These are phyloP conservation scores for Morus bassanus DNA, from an alignment of 2,797 vertebrate species.

Conservation along the genomic window DNA sequence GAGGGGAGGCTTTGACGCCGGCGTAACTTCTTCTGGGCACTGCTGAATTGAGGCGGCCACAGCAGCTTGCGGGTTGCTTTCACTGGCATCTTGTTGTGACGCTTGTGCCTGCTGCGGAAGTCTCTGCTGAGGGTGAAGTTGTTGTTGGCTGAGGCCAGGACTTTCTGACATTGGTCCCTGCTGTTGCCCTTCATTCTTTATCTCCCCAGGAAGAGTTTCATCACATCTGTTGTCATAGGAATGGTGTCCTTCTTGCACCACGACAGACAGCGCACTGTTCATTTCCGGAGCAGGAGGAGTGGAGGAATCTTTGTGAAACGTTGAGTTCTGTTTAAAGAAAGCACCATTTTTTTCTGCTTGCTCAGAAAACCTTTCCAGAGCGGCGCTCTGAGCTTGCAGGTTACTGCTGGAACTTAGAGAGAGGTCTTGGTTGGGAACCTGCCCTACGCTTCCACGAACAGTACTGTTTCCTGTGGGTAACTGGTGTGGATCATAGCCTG, in stretches of 20 bases:
- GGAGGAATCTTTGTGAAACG: conserved; percentile 80
- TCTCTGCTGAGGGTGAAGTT: conserved; percentile 63
- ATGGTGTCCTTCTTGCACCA: conserved; percentile 65
- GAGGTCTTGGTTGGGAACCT: conserved; percentile 72
- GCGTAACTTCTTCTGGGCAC: conserved; percentile 40
- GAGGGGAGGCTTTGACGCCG: conserved; percentile 40
- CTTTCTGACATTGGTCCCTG: conserved; percentile 36
- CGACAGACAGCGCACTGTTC: conserved; percentile 61
- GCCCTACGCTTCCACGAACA: conserved; percentile 68
- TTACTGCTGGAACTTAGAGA: conserved; percentile 74
- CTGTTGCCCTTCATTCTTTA: conserved; percentile 67
- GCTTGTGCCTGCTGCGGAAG: conserved; percentile 76
- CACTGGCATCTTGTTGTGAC: conserved; percentile 56
- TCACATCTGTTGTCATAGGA: conserved; percentile 64
- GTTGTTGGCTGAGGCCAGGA: conserved; percentile 35
- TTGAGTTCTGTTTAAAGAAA: conserved; percentile 78
- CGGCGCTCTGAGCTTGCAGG: conserved; percentile 75
- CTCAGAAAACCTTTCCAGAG: conserved; percentile 74
- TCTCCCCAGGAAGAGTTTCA: conserved; percentile 67
- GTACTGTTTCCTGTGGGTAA: conserved; percentile 65
- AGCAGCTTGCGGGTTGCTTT: conserved; percentile 39
- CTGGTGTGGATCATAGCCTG: conserved; percentile 60
- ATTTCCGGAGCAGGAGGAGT: conserved; percentile 66
- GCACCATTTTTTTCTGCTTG: conserved; percentile 77
- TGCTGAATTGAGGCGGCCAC: neutral